These are phyloP conservation scores for Lepidotrigona ventralis DNA, from an alignment of 1,140 invertebrate species.

Conservation along the genomic window DNA sequence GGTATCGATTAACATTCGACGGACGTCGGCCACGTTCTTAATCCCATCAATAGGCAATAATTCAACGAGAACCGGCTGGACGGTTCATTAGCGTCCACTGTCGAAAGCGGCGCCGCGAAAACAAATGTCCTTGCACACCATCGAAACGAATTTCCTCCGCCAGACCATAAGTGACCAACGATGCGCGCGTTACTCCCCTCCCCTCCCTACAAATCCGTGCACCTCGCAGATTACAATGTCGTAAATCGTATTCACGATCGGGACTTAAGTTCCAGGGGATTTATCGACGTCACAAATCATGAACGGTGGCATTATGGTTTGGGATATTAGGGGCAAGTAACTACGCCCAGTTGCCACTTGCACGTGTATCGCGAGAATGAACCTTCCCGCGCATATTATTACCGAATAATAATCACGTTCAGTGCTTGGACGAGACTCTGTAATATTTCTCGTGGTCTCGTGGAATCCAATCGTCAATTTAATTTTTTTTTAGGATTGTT, in stretches of 20 bases:
- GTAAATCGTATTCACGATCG: slow-evolving; percentile 37
- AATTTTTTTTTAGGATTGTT: too few species aligned
- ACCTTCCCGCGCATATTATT: background rate
- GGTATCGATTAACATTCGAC: background rate
- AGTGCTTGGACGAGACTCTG: too few species aligned
- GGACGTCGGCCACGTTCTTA: background rate
- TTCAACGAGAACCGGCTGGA: background rate
- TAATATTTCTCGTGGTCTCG: background rate
- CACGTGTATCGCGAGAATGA: background rate
- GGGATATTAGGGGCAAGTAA: slow-evolving; percentile 8
- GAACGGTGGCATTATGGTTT: slow-evolving; percentile 26
- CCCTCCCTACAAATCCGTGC: background rate
- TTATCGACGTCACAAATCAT: slow-evolving; percentile 44
- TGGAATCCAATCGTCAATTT: background rate
- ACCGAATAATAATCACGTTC: background rate
- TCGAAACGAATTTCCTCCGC: background rate
- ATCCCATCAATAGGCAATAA: slow-evolving; percentile 1
- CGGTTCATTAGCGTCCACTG: slow-evolving; percentile 18
- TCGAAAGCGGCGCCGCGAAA: background rate
- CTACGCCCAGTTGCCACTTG: slow-evolving; percentile 11
- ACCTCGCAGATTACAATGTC: slow-evolving; percentile 22
- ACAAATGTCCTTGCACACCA: background rate
- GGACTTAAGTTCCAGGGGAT: slow-evolving; percentile 33
- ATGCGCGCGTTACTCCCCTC: background rate
- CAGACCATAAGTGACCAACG: background rate